Percentiles rank a stretch among this genome's conserved stretches.
Conservation (phyloP, 2,888 invertebrate species). For the Hirtodrosophila cameraria region DNA sequence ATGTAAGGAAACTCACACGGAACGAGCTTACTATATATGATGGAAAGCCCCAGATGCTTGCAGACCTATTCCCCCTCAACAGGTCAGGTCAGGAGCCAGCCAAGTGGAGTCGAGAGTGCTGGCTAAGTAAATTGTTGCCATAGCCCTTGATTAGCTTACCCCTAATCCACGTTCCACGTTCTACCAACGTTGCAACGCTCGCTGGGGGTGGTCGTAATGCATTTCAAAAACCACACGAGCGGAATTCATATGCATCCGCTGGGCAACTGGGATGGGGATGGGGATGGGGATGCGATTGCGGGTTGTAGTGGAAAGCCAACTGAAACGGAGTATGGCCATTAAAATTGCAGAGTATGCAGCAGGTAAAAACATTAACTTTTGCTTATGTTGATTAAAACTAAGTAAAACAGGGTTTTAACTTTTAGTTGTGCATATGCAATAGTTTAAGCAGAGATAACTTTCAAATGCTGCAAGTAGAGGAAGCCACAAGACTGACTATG, state of each 20-base stretch:
- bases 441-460: background rate
- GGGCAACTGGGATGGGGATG: conserved; percentile 6
- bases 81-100: conserved; percentile 7
- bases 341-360: conserved; percentile 33
- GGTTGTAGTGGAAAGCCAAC: too few relatives aligned
- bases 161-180: conserved; percentile 21
- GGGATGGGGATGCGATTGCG: background rate
- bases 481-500: too few relatives aligned
- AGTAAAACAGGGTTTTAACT: background rate
- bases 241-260: conserved; percentile 68
- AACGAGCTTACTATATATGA: conserved; percentile 57
- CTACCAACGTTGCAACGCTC: too few relatives aligned
- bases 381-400: conserved; percentile 20
- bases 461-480: too few relatives aligned
- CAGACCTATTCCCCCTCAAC: conserved; percentile 1
- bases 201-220: conserved; percentile 57
- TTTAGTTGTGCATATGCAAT: background rate
- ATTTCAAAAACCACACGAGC: conserved; percentile 74
- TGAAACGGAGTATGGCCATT: conserved; percentile 24
- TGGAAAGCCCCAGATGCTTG: conserved; percentile 32
- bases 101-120: conserved; percentile 23
- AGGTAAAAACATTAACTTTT: conserved; percentile 30
- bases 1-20: conserved; percentile 58
- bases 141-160: conserved; percentile 76
- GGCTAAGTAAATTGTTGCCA: conserved; percentile 75